Base-by-base conservation (phyloP, 1,140 invertebrate species). In the Propsilocerus akamusi region DNA sequence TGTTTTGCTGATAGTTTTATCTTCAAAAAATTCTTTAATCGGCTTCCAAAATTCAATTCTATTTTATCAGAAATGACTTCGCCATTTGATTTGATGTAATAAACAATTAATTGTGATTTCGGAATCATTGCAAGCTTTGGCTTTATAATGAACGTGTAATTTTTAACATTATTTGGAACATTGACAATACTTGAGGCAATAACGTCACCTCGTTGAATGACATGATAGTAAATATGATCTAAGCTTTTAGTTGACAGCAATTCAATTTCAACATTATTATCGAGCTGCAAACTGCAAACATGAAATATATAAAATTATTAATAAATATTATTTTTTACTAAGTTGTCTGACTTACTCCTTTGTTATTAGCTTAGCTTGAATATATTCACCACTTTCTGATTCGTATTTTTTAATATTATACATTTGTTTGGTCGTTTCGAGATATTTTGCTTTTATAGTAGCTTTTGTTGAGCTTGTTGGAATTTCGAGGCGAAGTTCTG, bases 351-450 rank as follows among this genome's bases (percentile, higher is more conserved):
- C 59, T 55, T 47, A 65, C 63, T 58, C 76, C 50, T 79, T 72
- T 0, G 83, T 82, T 54, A 78, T 67, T 3, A 92, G 58, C 30
- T 71, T 73, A 5, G 81, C 76, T 57, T 85, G 84, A 10, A 95
- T 70, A 57, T 78, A 91, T 46, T 76, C 78, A 26, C 81, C 80
- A 55, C 77, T 80, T 2, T 75, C 72, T 5, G 83, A 82, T 52
- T 80, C 72, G 2, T 83, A 80, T 41, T 80, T 72, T 54, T 77
- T 76, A 5, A 89, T 77, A 14, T 81, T 78, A 6, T 83, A 78
- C 52, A 90, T 81, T 67, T 82, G 78, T 59, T 56, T 62, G 0
- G 62, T 58, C 5, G 61, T 58, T 54, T 78, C 78, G 47, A 78
- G 59, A 57, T 81, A 84, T 53, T 77, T 67, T 0, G 77, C 77